A percentile compares a stretch with the other conserved stretches of the same genome.
Evolutionary conservation across 2,113 vertebrate species (phyloP).

Genomic region (Ptychochromis oligacanthus): DNA sequence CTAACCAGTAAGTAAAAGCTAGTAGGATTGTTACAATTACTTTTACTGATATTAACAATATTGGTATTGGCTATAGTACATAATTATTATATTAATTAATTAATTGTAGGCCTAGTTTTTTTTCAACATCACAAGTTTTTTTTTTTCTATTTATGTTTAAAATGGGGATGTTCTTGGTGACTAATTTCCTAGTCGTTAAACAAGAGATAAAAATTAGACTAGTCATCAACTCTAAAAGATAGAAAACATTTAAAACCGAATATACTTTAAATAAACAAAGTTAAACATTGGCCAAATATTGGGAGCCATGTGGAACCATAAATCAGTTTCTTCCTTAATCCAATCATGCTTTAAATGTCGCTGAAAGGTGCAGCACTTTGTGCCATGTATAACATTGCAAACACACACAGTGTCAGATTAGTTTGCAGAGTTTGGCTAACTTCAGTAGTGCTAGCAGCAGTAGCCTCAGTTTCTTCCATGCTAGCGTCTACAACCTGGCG

Average conservation of each 20-base stretch:
- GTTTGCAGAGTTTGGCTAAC: neutral
- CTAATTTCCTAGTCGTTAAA: neutral
- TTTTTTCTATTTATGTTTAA: neutral
- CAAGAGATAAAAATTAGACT: neutral
- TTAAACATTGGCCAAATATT: neutral
- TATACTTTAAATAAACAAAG: neutral
- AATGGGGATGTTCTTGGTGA: neutral
- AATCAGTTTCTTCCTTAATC: neutral
- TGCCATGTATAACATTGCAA: neutral
- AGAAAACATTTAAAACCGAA: neutral
- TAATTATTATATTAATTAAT: neutral
- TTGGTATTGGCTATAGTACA: neutral
- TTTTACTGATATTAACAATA: neutral
- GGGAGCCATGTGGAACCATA: neutral
- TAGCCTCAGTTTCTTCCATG: neutral
- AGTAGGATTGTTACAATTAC: no score
- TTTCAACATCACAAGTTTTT: neutral
- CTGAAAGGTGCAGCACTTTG: neutral
- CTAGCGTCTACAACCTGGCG: neutral
- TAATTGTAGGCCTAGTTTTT: neutral
- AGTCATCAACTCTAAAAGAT: neutral
- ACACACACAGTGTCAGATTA: neutral
- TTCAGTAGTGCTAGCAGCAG: neutral
- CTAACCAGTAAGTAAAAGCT: neutral
- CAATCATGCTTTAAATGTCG: neutral